phyloP scores from a whole-genome alignment of 2,888 invertebrate species.

The Parnassius mnemosyne region DNA sequence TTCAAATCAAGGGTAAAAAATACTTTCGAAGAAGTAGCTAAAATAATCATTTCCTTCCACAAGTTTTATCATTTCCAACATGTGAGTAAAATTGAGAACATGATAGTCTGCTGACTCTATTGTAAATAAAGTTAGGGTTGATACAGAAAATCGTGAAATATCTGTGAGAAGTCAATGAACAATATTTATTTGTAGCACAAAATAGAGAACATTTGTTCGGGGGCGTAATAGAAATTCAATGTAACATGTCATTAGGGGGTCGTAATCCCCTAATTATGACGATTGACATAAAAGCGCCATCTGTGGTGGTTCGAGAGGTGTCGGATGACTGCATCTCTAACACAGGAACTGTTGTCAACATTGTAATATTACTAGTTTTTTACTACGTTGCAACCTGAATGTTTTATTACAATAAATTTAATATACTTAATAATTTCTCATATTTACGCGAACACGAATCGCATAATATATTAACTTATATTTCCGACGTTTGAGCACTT shows the following conservation, averaged over 20 bases:
- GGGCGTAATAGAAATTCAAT: slow-evolving; percentile 74
- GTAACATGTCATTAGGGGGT: slow-evolving; percentile 76
- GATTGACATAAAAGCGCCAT: slow-evolving; percentile 79
- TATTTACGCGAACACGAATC: too few relatives aligned
- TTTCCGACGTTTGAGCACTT: too few relatives aligned
- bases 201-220: slow-evolving; percentile 68
- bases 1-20: too few relatives aligned
- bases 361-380: slow-evolving; percentile 8
- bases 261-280: slow-evolving; percentile 79
- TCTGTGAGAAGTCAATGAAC: slow-evolving; percentile 55
- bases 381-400: neutral
- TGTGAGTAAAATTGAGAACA: too few relatives aligned
- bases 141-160: slow-evolving; percentile 33
- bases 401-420: too few relatives aligned
- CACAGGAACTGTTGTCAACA: slow-evolving; percentile 30
- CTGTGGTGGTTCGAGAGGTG: slow-evolving; percentile 71
- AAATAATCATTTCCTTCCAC: too few relatives aligned
- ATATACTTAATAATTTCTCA: too few relatives aligned
- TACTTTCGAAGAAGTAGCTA: too few relatives aligned
- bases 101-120: neutral
- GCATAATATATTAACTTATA: too few relatives aligned
- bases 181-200: slow-evolving; percentile 56
- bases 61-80: too few relatives aligned
- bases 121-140: slow-evolving; percentile 1
- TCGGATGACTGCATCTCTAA: slow-evolving; percentile 59